Percentiles rank a stretch among this genome's conserved stretches.
Evolutionary conservation across 2,797 vertebrate genomes (phyloP).

Genomic region (Allobates femoralis): DNA sequence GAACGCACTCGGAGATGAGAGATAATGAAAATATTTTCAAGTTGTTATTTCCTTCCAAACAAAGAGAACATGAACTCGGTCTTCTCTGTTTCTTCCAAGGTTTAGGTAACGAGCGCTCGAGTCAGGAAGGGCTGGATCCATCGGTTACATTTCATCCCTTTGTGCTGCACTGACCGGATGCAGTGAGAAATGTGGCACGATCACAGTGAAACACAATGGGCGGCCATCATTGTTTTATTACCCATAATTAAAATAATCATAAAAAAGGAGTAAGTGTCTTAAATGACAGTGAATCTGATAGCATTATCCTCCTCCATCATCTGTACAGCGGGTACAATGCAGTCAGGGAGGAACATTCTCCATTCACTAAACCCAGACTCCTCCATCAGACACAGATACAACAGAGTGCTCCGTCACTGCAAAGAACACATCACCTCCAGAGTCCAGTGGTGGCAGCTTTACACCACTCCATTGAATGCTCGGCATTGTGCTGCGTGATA

Average conservation of each 20-base stretch:
- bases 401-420: too few species aligned
- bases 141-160: constrained; percentile 5
- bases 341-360: too few species aligned
- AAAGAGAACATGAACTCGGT: constrained; percentile 28
- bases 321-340: too few species aligned
- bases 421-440: too few species aligned
- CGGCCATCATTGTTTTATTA: background rate
- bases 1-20: constrained; percentile 14
- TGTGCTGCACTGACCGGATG: constrained; percentile 27
- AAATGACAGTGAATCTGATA: background rate
- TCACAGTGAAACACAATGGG: constrained; percentile 13
- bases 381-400: too few species aligned
- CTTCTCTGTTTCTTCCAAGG: constrained; percentile 39
- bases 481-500: too few species aligned
- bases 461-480: too few species aligned
- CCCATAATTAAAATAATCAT: background rate
- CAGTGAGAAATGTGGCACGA: background rate
- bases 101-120: constrained; percentile 11
- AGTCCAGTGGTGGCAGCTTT: too few species aligned
- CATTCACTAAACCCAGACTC: too few species aligned
- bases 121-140: constrained; percentile 59
- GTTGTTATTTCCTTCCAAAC: constrained; percentile 57
- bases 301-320: too few species aligned
- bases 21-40: constrained; percentile 47
- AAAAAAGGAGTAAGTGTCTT: background rate